Base-by-base conservation (phyloP, 30 jellyfish, hydroid and myxozoan genomes). In the Phacellophora camtschatica region DNA sequence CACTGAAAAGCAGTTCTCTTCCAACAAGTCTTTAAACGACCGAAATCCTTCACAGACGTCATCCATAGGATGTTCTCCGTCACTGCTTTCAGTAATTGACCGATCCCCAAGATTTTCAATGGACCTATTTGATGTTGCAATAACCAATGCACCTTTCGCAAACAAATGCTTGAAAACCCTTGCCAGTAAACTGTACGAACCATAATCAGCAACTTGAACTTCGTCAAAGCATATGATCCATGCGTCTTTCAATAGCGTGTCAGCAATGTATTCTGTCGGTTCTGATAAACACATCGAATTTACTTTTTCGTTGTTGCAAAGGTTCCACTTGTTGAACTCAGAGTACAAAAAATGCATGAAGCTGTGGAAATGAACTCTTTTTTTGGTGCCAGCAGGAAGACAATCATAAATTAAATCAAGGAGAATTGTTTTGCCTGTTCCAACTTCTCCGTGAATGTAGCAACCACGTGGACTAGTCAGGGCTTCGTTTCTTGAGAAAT, bases 201-300 rank as follows among this genome's bases (percentile, higher is more conserved):
- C 97, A 57, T 73, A 83, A 67, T 90, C 97, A 7, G 94, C 64
- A 19, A 90, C 62, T 56, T 82, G 96, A 37, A 83, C 68, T 66
- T 90, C 97, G 39, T 90, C 97, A 83, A 90, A 90, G 84, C 97
- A 90, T 27, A 82, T 53, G 23, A 90, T 37, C 96, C 95, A 76
- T 6, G 94, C 77, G 58, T 90, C 87, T 41, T 82, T 72, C 77
- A 88, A 37, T 2, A 88, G 49, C 42, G 63, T 75, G 64, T 81
- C 75, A 12, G 97, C 97, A 29, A 88, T 82, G 49, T 71, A 77
- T 55, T 88, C 95, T n/a, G 86, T 68, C 23, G 95, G 97, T 13
- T 68, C 63, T 19, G 15, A 19, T 16, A 81, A 61, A 24, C 55
- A 82, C 12, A 66, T 74, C 0, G 64, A 31, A 35, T 51, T 78